Evolutionary conservation across 1,140 invertebrate genomes (phyloP), one percentile per base, ranked within the genome.

Genomic region (Drosophila nigromelanica): DNA sequence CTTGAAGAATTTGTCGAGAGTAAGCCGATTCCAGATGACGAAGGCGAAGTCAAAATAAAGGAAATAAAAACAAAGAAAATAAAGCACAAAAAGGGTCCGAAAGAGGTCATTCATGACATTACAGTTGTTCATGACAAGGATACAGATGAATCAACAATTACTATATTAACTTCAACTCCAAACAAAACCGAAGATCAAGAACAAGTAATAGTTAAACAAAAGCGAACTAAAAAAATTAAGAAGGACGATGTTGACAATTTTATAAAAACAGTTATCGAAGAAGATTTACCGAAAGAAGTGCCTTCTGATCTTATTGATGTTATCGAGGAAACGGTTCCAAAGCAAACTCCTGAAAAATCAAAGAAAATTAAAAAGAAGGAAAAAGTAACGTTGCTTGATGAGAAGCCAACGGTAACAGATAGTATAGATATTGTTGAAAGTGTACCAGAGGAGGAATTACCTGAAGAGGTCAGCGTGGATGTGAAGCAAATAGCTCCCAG

Each of bases 91-190:
- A 87, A 76, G 62, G 86, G 81, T 5, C 51, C 62, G 0, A 59
- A 76, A 15, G 89, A 91, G 68, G 14, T 82, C 14, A 62, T 86
- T 55, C 71, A 86, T 55, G 81, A 90, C 2, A 83, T 91, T 39
- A 68, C 73, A n/a, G 87, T 86, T 51, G 63, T 93, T 47, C 69
- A 60, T 21, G 90, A 92, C 56, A 76, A 92, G 60, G 91, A 91
- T 47, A 89, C 89, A n/a, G 73, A 75, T 15, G 80, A 90, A 70
- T 80, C 80, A 47, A 79, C 86, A 78, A 55, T 91, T 27, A 90
- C 90, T 2, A 67, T 89, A 5, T 56, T 72, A 56, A 92, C 66
- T 5, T 75, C 91, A 3, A 78, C 62, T 76, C 81, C 92, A 5
- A 60, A 27, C 12, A 68, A 70, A 33, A 24, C 14, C 0, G 33